These are phyloP conservation scores for Cerceris rybyensis DNA, from an alignment of 2,888 invertebrate species.

Conservation along the genomic window DNA sequence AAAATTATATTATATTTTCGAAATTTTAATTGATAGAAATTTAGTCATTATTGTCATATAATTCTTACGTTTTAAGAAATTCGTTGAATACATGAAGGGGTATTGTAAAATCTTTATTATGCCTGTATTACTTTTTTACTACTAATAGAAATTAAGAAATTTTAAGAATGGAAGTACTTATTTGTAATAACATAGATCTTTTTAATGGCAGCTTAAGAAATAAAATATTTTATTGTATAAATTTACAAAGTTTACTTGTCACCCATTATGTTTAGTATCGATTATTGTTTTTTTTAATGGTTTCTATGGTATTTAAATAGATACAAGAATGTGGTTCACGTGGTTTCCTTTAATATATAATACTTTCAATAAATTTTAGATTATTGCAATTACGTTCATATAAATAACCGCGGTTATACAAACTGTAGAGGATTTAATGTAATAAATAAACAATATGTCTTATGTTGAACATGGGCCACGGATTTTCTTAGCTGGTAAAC, in stretches of 20 bases:
- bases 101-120: conserved; percentile 22
- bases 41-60: conserved; percentile 33
- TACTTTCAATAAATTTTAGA: conserved; percentile 29
- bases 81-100: conserved; percentile 10
- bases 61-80: conserved; percentile 32
- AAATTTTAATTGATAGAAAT: conserved; percentile 28
- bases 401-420: conserved; percentile 17
- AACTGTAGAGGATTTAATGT: conserved; percentile 3
- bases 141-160: conserved; percentile 20
- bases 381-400: conserved; percentile 8
- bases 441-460: conserved; percentile 57
- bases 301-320: conserved; percentile 60
- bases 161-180: conserved; percentile 47
- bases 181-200: conserved; percentile 59
- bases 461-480: conserved; percentile 68
- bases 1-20: conserved; percentile 23
- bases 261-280: conserved; percentile 14
- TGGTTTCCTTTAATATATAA: conserved; percentile 21
- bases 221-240: conserved; percentile 69
- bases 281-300: conserved; percentile 46
- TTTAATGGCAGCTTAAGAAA: conserved; percentile 67
- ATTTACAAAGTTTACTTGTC: conserved; percentile 9
- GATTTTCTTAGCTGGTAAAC: conserved; percentile 60
- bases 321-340: conserved; percentile 33
- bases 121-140: conserved; percentile 34